phyloP scores from a whole-genome alignment of 2,888 invertebrate species.

The Ennomos quercinarius region DNA sequence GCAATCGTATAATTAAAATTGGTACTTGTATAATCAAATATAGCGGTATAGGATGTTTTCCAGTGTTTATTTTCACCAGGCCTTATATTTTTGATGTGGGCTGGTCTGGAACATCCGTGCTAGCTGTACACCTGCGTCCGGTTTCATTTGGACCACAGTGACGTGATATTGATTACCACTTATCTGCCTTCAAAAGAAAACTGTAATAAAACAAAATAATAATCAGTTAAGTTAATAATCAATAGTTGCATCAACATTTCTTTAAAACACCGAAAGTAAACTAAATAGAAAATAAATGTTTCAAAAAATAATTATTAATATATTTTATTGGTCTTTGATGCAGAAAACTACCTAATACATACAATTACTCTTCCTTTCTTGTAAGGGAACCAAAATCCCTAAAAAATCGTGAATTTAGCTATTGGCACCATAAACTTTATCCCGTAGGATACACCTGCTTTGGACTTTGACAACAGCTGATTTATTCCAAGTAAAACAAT shows the following conservation, averaged over 20 bases:
- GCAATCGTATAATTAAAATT: too few relatives aligned
- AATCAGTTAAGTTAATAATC: neutral
- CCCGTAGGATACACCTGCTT: conserved; percentile 39
- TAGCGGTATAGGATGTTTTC: too few relatives aligned
- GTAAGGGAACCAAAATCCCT: too few relatives aligned
- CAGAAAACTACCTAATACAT: too few relatives aligned
- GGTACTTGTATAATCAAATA: too few relatives aligned
- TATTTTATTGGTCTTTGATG: too few relatives aligned
- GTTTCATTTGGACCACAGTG: conserved; percentile 64
- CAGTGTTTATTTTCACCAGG: too few relatives aligned
- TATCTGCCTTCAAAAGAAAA: neutral
- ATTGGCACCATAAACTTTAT: conserved; percentile 18
- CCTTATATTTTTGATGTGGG: conserved; percentile 45
- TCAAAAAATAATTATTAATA: too few relatives aligned
- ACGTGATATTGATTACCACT: conserved; percentile 5
- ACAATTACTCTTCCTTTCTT: too few relatives aligned
- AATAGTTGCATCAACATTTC: too few relatives aligned
- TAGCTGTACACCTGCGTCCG: conserved; percentile 76
- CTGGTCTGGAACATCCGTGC: conserved; percentile 65
- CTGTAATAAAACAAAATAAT: neutral
- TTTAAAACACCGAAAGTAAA: too few relatives aligned
- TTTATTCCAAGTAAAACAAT: conserved; percentile 73
- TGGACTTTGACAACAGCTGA: conserved; percentile 70
- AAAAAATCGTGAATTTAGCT: conserved; percentile 12
- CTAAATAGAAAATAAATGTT: too few relatives aligned